A percentile compares a stretch with the other conserved stretches of the same genome.
phyloP scores from a whole-genome alignment of 2,113 vertebrate species.

The Ophthalmolycus amberensis region DNA sequence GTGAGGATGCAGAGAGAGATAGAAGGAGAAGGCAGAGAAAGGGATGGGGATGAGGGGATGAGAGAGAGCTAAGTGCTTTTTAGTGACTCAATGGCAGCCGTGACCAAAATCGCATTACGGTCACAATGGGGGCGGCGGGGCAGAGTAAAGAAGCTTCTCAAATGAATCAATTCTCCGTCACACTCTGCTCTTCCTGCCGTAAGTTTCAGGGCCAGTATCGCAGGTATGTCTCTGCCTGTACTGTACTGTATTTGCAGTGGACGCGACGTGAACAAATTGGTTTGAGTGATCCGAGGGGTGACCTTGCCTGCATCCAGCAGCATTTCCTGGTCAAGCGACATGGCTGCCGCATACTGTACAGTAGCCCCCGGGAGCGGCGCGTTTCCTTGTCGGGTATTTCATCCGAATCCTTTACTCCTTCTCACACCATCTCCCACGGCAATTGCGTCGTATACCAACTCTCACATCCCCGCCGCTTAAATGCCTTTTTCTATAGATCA shows the following conservation, averaged over 20 bases:
- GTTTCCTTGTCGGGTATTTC: slow-evolving; percentile 61
- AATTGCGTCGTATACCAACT: slow-evolving; percentile 56
- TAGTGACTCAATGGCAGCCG: slow-evolving; percentile 68
- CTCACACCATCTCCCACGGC: slow-evolving; percentile 60
- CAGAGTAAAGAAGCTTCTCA: slow-evolving; percentile 66
- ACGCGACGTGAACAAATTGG: slow-evolving; percentile 35
- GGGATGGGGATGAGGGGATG: slow-evolving; percentile 40
- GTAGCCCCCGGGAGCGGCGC: slow-evolving; percentile 27
- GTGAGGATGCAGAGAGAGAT: slow-evolving; percentile 7
- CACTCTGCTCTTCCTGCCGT: slow-evolving; percentile 5
- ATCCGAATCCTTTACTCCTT: slow-evolving; percentile 64
- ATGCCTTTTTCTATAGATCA: slow-evolving; percentile 79
- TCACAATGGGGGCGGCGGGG: slow-evolving; percentile 69
- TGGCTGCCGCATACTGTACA: neutral
- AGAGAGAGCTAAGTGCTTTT: slow-evolving; percentile 69
- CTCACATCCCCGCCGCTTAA: slow-evolving; percentile 67
- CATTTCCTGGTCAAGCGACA: slow-evolving; percentile 28
- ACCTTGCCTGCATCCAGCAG: slow-evolving; percentile 26
- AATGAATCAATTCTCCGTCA: slow-evolving; percentile 71
- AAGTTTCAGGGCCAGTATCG: neutral
- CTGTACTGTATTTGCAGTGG: neutral
- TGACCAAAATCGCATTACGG: slow-evolving; percentile 75
- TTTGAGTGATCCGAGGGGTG: slow-evolving; percentile 33
- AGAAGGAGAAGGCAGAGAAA: slow-evolving; percentile 10
- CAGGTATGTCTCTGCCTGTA: slow-evolving; percentile 1